phyloP scores from a whole-genome alignment of 1,140 invertebrate species.

The Theocolax elegans region DNA sequence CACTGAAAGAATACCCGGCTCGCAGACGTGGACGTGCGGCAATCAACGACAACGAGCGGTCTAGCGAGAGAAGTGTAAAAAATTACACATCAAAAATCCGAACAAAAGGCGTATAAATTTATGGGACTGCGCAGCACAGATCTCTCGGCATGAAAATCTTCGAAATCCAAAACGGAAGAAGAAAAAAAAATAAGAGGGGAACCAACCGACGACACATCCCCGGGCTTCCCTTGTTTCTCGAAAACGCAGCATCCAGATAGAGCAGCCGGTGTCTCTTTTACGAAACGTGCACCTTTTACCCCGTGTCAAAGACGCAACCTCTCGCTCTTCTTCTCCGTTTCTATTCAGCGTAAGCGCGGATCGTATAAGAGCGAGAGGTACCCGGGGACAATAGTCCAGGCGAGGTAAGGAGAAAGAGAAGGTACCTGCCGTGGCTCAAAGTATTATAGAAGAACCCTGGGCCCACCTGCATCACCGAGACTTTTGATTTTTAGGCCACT shows the following conservation, averaged over 20 bases:
- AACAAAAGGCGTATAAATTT: no score
- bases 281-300: background rate
- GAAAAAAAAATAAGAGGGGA: no score
- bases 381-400: conserved; percentile 18
- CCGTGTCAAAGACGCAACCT: background rate
- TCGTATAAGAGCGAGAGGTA: conserved; percentile 32
- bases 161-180: background rate
- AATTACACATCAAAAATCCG: no score
- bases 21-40: no score
- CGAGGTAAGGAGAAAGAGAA: conserved; percentile 37
- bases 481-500: conserved; percentile 64
- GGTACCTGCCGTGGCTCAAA: conserved; percentile 56
- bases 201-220: background rate
- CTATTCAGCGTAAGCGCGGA: conserved; percentile 46
- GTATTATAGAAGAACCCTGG: background rate
- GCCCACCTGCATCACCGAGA: conserved; percentile 59
- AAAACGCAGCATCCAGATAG: background rate
- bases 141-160: background rate
- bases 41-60: no score
- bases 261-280: background rate
- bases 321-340: conserved; percentile 36
- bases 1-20: no score
- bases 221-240: conserved; percentile 8
- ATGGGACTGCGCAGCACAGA: background rate
- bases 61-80: no score